phyloP scores from a whole-genome alignment of 2,797 vertebrate genomes.

The Astyanax mexicanus region DNA sequence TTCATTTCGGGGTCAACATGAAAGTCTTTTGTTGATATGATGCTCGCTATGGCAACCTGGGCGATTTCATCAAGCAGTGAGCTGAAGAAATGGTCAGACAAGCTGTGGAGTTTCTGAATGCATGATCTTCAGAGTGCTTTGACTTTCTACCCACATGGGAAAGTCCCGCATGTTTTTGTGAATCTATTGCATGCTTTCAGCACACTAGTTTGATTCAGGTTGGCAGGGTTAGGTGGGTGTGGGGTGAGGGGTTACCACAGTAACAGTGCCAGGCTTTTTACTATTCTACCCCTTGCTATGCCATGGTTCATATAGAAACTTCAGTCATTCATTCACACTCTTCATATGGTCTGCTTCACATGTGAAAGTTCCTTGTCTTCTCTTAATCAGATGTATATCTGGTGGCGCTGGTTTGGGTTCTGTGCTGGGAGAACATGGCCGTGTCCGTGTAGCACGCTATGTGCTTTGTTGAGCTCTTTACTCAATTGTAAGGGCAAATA shows the following conservation, averaged over 20 bases:
- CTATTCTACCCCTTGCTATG: neutral
- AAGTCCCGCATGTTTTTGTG: conserved; percentile 38
- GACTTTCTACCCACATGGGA: conserved; percentile 49
- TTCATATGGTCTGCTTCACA: conserved; percentile 5
- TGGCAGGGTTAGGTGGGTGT: no score
- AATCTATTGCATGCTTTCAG: conserved; percentile 19
- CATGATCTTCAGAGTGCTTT: conserved; percentile 54
- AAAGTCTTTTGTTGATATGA: conserved; percentile 66
- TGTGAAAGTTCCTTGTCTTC: neutral
- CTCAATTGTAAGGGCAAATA: conserved; percentile 38
- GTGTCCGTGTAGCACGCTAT: neutral
- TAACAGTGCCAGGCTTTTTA: conserved; percentile 45
- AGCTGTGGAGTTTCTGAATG: neutral
- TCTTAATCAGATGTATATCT: conserved; percentile 1
- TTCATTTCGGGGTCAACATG: neutral
- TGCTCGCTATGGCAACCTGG: conserved; percentile 69
- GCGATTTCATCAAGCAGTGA: neutral
- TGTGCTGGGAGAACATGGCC: neutral
- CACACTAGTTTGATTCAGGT: neutral
- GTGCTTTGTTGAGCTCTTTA: conserved; percentile 20
- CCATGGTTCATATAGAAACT: neutral
- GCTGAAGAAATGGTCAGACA: neutral
- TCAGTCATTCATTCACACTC: neutral
- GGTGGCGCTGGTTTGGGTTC: neutral
- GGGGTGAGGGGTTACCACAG: conserved; percentile 28